A percentile compares a stretch with the other conserved stretches of the same genome.
These are phyloP conservation scores for Macquaria ambigua DNA, from an alignment of 2,113 vertebrate species.

Conservation along the genomic window DNA sequence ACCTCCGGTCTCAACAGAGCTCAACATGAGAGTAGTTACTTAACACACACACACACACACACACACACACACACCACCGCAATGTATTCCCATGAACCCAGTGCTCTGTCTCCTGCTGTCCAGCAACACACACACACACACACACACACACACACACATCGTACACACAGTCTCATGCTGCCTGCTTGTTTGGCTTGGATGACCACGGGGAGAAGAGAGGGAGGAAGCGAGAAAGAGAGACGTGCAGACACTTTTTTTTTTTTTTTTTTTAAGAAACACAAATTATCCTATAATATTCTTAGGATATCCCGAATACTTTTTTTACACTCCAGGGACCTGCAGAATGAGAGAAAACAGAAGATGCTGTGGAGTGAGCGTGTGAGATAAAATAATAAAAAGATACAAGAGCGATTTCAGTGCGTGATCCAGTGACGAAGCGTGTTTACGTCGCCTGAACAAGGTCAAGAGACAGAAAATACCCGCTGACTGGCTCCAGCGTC, in stretches of 20 bases:
- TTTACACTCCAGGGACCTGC: neutral
- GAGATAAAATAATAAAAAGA: constrained; percentile 19
- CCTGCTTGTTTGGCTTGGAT: constrained; percentile 72
- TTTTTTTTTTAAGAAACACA: neutral
- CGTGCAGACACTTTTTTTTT: constrained; percentile 2
- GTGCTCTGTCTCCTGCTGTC: constrained; percentile 71
- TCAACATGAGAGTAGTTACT: constrained; percentile 56
- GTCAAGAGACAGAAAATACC: constrained; percentile 64
- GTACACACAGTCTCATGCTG: constrained; percentile 48
- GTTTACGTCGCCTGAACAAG: constrained; percentile 58
- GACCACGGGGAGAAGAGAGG: constrained; percentile 21
- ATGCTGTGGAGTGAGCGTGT: too few relatives aligned
- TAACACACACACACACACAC: constrained; percentile 42
- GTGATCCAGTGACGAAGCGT: constrained; percentile 47
- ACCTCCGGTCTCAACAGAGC: constrained; percentile 62
- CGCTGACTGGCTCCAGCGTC: constrained; percentile 52
- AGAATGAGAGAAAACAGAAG: neutral
- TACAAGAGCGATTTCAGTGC: constrained; percentile 8
- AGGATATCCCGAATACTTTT: neutral
- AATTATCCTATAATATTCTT: neutral
- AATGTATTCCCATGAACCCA: constrained; percentile 74
- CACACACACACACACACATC: constrained; percentile 2
- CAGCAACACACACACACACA: constrained; percentile 39
- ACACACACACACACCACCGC: constrained; percentile 11
- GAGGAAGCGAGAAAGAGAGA: constrained; percentile 23